Conservation (phyloP, 2,888 invertebrate species). For the Agonopterix subpropinquella region DNA sequence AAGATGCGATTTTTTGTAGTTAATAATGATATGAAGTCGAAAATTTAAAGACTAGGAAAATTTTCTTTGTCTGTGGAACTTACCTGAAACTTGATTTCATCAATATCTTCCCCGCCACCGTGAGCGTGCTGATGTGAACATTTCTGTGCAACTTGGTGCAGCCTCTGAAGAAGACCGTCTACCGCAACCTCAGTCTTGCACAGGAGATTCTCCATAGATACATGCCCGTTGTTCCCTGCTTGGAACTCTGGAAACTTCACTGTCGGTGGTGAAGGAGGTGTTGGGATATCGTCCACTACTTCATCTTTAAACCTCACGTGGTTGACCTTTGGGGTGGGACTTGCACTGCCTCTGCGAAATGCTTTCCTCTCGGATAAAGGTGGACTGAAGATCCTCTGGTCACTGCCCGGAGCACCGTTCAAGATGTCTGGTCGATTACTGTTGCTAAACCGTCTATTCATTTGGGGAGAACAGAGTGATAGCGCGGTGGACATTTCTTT, state of each 20-base stretch:
- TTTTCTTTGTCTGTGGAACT: constrained; percentile 19
- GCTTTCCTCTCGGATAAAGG: constrained; percentile 50
- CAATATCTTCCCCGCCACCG: constrained; percentile 84
- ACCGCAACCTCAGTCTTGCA: constrained; percentile 83
- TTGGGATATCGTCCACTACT: constrained; percentile 59
- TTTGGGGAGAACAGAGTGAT: constrained; percentile 73
- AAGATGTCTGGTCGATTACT: constrained; percentile 54
- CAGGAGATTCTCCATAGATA: constrained; percentile 77
- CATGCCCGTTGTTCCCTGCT: constrained; percentile 72
- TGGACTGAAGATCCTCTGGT: constrained; percentile 53
- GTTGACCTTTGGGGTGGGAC: constrained; percentile 55
- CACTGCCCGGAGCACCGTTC: constrained; percentile 57
- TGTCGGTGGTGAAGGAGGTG: constrained; percentile 64
- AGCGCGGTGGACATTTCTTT: constrained; percentile 59
- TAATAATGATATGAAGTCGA: too few relatives aligned
- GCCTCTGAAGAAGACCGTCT: constrained; percentile 78
- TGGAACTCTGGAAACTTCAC: constrained; percentile 54
- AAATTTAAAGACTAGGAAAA: too few relatives aligned
- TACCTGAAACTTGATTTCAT: constrained; percentile 85
- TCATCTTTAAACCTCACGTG: constrained; percentile 69
- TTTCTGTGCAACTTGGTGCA: constrained; percentile 82
- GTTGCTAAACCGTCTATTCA: constrained; percentile 62
- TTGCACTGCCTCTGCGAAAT: constrained; percentile 43
- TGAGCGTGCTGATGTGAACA: constrained; percentile 84
- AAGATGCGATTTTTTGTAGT: too few relatives aligned